Percentiles rank a stretch among this genome's conserved stretches.
Conservation (phyloP, 2,797 vertebrate species). For the Danio albolineatus region DNA sequence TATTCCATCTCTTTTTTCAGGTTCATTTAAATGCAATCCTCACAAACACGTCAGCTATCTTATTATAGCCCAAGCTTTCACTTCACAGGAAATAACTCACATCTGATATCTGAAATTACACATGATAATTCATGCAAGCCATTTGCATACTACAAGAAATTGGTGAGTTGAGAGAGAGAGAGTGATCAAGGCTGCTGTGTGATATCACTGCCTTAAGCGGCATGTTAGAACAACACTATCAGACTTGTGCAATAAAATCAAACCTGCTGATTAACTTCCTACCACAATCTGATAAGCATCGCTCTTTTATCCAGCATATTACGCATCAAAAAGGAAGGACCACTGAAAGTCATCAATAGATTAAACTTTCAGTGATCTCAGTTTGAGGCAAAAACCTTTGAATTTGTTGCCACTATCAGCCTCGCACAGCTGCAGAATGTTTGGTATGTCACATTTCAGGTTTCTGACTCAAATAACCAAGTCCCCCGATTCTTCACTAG, state of each 20-base stretch:
- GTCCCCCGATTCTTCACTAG: not conserved
- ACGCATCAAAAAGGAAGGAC: not conserved
- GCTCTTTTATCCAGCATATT: not conserved
- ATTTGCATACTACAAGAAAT: conserved; percentile 20
- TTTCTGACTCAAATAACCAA: not conserved
- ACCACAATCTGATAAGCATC: not conserved
- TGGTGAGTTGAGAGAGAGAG: not conserved
- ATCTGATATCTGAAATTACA: conserved; percentile 4
- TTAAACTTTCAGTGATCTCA: not conserved
- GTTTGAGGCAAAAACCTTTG: not conserved
- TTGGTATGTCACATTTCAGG: not conserved
- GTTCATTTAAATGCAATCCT: not conserved
- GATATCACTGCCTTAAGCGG: not conserved
- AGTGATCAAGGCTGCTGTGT: not conserved
- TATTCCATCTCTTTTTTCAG: not conserved
- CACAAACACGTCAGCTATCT: not conserved
- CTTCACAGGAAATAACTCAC: conserved; percentile 5
- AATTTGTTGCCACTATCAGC: not conserved
- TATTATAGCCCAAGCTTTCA: not conserved
- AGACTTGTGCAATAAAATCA: not conserved
- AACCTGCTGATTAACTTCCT: not conserved
- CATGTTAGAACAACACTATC: conserved; percentile 8
- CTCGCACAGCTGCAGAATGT: not conserved
- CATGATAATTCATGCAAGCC: conserved; percentile 34
- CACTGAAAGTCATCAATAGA: not conserved